phyloP scores from a whole-genome alignment of 2,888 invertebrate genomes.

The Netelia fuscicornis region DNA sequence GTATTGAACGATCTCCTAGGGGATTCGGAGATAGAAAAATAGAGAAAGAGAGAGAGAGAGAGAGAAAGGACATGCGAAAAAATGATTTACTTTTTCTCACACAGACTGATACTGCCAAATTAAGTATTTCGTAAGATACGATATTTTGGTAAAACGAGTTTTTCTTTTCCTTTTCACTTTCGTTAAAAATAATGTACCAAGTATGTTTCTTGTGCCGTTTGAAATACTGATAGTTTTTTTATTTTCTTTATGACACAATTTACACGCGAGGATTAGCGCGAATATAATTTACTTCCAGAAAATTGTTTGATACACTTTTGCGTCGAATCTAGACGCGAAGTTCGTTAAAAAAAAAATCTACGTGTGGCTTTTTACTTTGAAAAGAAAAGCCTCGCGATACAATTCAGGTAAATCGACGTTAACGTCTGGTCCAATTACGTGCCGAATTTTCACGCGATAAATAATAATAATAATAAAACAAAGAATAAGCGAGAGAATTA shows the following conservation, averaged over 20 bases:
- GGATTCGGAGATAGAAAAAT: conserved; percentile 6
- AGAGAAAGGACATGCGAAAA: conserved; percentile 12
- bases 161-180: conserved; percentile 3
- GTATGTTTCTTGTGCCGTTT: not conserved
- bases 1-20: conserved; percentile 47
- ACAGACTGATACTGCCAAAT: conserved; percentile 68
- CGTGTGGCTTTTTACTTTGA: not conserved
- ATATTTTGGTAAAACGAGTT: conserved; percentile 48
- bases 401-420: conserved; percentile 51
- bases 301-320: not conserved
- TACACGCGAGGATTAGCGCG: not conserved
- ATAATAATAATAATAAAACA: not conserved
- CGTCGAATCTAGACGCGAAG: too few species aligned
- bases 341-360: too few species aligned
- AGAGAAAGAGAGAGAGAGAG: not conserved
- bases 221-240: not conserved
- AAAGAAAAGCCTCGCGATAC: conserved; percentile 7
- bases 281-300: not conserved
- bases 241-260: not conserved
- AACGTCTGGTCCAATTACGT: conserved; percentile 62
- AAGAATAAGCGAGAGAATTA: conserved; percentile 11
- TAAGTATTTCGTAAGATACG: conserved; percentile 63
- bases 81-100: conserved; percentile 39
- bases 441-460: conserved; percentile 50
- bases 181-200: conserved; percentile 16